phyloP scores from a whole-genome alignment of 2,888 invertebrate species.

The Sphaeridia pumilis region DNA sequence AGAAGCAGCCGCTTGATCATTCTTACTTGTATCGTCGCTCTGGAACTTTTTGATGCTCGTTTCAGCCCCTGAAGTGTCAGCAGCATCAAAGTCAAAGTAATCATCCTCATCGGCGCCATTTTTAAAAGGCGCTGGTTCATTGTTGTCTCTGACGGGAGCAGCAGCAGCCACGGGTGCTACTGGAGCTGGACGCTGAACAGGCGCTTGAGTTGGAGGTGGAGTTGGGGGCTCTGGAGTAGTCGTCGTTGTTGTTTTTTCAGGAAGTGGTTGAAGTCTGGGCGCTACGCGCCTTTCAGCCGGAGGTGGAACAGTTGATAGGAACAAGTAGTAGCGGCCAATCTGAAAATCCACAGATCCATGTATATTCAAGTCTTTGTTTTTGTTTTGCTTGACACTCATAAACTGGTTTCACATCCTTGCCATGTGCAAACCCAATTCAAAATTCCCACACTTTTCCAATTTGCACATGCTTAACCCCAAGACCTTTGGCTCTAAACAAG shows the following conservation, averaged over 20 bases:
- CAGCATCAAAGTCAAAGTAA: constrained; percentile 2
- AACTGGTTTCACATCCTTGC: too few relatives aligned
- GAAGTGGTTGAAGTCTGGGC: constrained; percentile 25
- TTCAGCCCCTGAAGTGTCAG: not conserved
- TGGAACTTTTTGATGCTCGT: not conserved
- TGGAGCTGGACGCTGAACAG: too few relatives aligned
- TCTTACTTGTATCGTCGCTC: not conserved
- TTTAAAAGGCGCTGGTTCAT: too few relatives aligned
- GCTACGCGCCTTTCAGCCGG: constrained; percentile 25
- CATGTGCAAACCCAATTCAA: too few relatives aligned
- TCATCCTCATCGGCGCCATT: too few relatives aligned
- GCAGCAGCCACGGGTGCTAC: not conserved
- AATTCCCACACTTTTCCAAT: too few relatives aligned
- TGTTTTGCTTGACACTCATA: too few relatives aligned
- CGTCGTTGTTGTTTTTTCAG: not conserved
- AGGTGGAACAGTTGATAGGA: constrained; percentile 25
- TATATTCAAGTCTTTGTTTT: too few relatives aligned
- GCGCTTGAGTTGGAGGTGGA: too few relatives aligned
- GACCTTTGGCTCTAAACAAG: too few relatives aligned
- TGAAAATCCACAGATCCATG: constrained; percentile 1
- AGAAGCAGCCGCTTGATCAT: not conserved
- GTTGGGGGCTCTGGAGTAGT: not conserved
- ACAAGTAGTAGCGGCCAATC: constrained; percentile 29
- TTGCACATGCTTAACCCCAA: too few relatives aligned
- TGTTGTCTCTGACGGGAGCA: not conserved